A percentile compares a stretch with the other conserved stretches of the same genome.
Evolutionary conservation across 2,113 vertebrate genomes (phyloP).

Genomic region (Pongo pygmaeus): DNA sequence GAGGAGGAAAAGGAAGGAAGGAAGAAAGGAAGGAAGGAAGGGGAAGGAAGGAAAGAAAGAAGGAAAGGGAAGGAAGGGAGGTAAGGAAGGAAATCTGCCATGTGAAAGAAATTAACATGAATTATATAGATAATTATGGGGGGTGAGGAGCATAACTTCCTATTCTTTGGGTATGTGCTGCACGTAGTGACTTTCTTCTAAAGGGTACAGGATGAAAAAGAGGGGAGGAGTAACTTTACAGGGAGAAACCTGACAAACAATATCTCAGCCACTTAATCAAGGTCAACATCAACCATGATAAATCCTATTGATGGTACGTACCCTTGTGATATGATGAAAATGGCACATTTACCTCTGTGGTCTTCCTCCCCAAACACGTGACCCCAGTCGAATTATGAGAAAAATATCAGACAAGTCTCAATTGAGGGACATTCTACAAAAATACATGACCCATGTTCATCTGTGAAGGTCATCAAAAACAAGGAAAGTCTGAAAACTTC

Average conservation of each 20-base stretch:
- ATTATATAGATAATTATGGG: not conserved
- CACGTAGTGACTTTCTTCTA: not conserved
- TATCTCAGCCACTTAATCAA: not conserved
- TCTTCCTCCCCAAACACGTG: not conserved
- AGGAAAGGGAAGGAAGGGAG: no score
- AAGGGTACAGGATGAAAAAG: not conserved
- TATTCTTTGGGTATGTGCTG: not conserved
- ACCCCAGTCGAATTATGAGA: not conserved
- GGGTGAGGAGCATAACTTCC: not conserved
- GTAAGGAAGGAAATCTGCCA: not conserved
- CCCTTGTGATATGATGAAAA: not conserved
- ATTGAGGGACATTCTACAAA: not conserved
- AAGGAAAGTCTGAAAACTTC: not conserved
- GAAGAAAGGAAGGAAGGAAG: accelerated
- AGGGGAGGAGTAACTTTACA: not conserved
- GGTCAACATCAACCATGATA: not conserved
- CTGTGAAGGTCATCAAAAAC: not conserved
- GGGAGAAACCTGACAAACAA: not conserved
- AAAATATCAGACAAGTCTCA: not conserved
- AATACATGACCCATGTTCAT: not conserved
- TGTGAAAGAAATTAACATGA: not conserved
- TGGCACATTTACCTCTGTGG: not conserved
- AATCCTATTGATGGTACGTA: not conserved
- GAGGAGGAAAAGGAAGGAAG: accelerated
- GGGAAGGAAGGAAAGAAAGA: not conserved